phyloP scores from a whole-genome alignment of 2,797 vertebrate species.

The Streptopelia turtur region DNA sequence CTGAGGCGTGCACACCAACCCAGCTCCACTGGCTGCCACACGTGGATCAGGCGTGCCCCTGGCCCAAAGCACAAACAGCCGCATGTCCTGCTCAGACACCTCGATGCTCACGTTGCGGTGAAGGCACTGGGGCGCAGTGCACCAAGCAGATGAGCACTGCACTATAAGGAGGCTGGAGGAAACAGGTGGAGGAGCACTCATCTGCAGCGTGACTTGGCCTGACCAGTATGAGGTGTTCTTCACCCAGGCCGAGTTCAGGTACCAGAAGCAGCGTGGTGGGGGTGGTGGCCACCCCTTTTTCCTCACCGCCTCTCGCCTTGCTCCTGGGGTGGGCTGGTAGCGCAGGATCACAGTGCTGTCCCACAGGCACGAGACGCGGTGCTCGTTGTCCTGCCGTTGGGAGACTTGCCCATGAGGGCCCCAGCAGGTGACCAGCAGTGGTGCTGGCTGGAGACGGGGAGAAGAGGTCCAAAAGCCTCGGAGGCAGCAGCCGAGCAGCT shows the following conservation, averaged over 20 bases:
- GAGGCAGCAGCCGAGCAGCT: neutral
- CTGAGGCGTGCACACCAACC: conserved; percentile 51
- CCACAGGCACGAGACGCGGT: neutral
- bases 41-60: rapidly evolving
- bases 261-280: neutral
- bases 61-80: conserved; percentile 29
- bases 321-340: neutral
- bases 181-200: neutral
- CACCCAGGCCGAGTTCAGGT: neutral
- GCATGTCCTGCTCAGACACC: conserved; percentile 1
- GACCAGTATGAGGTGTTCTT: neutral
- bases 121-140: neutral
- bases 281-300: neutral
- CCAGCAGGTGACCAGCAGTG: conserved; percentile 21
- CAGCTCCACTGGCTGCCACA: neutral
- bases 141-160: neutral
- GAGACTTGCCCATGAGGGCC: neutral
- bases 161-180: neutral
- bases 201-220: neutral
- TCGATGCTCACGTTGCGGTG: conserved; percentile 20
- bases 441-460: neutral
- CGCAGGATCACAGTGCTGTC: neutral
- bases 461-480: neutral
- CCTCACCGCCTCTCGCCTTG: neutral
- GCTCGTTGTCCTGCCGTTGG: neutral